A percentile compares a stretch with the other conserved stretches of the same genome.
Evolutionary conservation across 2,888 invertebrate genomes (phyloP).

Genomic region (Orchestes rusci): DNA sequence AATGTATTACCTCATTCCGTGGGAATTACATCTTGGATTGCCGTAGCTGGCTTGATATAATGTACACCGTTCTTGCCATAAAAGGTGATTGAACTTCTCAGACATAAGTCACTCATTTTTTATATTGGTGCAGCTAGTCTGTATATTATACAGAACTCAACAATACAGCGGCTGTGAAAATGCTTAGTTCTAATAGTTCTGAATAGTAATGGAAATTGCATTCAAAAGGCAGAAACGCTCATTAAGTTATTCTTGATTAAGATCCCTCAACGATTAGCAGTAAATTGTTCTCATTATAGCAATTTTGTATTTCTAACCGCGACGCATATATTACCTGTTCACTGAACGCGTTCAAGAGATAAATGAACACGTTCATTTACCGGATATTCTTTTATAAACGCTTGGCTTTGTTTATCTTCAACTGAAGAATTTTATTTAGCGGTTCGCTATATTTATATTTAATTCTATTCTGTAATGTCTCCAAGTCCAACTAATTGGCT

Average conservation of each 20-base stretch:
- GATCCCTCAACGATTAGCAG: constrained; percentile 47
- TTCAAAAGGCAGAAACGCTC: constrained; percentile 39
- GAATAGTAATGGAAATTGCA: constrained; percentile 25
- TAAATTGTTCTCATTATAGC: constrained; percentile 48
- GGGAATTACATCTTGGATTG: no score
- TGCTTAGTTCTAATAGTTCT: constrained; percentile 19
- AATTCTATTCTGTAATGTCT: no score
- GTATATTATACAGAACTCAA: constrained; percentile 11
- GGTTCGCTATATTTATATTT: no score
- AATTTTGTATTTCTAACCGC: constrained; percentile 48
- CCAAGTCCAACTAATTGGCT: no score
- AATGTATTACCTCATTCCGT: no score
- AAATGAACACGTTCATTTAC: constrained; percentile 32
- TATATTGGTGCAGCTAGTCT: no score
- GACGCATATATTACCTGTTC: constrained; percentile 46
- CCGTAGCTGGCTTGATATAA: no score
- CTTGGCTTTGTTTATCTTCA: constrained; percentile 36
- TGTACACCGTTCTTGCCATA: no score
- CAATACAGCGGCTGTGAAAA: constrained; percentile 15
- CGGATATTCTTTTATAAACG: constrained; percentile 42
- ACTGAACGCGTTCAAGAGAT: constrained; percentile 43
- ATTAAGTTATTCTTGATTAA: constrained; percentile 47
- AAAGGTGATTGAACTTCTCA: no score
- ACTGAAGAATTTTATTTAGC: no score
- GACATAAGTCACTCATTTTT: no score